Evolutionary conservation across 2,797 vertebrate species (phyloP).

Genomic region (Amphiprion clarkii): DNA sequence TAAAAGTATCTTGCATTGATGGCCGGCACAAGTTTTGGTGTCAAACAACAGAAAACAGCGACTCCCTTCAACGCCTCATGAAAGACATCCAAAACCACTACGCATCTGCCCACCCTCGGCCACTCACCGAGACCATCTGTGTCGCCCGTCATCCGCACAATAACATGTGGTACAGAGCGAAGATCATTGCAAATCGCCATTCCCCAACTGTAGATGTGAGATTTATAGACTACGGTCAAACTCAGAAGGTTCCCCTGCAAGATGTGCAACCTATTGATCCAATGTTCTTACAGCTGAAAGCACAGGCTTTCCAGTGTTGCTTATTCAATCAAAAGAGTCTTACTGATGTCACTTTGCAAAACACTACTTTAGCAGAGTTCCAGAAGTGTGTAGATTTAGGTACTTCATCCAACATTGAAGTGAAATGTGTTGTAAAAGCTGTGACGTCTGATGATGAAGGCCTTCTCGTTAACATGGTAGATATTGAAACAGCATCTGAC

Average conservation of each 20-base stretch:
- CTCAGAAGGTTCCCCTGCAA: constrained; percentile 47
- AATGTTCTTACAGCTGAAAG: constrained; percentile 47
- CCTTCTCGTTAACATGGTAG: constrained; percentile 44
- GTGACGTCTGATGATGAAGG: constrained; percentile 55
- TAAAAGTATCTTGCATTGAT: constrained; percentile 85
- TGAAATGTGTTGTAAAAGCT: constrained; percentile 60
- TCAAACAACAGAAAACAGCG: constrained; percentile 76
- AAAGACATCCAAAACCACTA: constrained; percentile 82
- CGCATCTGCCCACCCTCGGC: constrained; percentile 11
- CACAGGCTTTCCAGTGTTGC: constrained; percentile 67
- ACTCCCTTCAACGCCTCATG: constrained; percentile 83
- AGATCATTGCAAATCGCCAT: constrained; percentile 35
- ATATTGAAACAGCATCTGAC: constrained; percentile 45
- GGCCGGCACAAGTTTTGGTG: constrained; percentile 90
- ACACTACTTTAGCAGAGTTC: constrained; percentile 39
- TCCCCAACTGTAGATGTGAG: constrained; percentile 80
- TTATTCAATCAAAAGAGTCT: constrained; percentile 24
- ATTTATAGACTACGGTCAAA: constrained; percentile 89
- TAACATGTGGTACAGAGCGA: constrained; percentile 69
- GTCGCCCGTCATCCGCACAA: constrained; percentile 61
- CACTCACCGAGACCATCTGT: constrained; percentile 50
- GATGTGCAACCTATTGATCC: constrained; percentile 66
- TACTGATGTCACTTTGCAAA: not conserved
- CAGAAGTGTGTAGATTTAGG: constrained; percentile 43
- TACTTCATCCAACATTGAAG: not conserved